These are phyloP conservation scores for Pseudotriccus pelzelni DNA, from an alignment of 2,797 vertebrate species.

Conservation along the genomic window DNA sequence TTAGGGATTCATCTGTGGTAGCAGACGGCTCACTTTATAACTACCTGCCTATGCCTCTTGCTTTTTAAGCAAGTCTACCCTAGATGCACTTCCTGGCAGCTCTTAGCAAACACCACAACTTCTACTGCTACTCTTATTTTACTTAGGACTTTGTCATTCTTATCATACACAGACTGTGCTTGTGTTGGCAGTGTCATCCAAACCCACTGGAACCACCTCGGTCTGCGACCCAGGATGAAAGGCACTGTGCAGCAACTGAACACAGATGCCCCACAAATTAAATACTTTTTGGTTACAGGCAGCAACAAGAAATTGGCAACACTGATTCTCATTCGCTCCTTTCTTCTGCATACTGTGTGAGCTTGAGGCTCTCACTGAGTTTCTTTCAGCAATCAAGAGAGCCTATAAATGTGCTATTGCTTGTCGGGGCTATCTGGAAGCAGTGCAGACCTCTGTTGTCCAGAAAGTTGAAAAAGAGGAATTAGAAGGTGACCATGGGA, in stretches of 20 bases:
- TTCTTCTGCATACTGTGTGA: not conserved
- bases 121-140: not conserved
- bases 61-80: constrained; percentile 21
- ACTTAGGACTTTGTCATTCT: not conserved
- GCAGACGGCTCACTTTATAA: not conserved
- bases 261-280: not conserved
- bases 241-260: not conserved
- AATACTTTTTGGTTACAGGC: not conserved
- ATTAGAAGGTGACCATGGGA: not conserved
- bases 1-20: constrained; percentile 24
- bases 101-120: not conserved
- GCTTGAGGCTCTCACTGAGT: not conserved
- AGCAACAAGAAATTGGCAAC: not conserved
- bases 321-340: accelerated
- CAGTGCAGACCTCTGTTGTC: not conserved
- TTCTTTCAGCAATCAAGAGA: not conserved
- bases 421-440: not conserved
- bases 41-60: not conserved
- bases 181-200: not conserved
- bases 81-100: not conserved
- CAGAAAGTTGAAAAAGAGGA: not conserved
- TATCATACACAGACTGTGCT: not conserved
- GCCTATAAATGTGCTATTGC: not conserved
- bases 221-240: not conserved
- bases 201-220: not conserved